phyloP scores from a whole-genome alignment of 37 sponge, comb jelly and placozoan species.

The Tethya wilhelma region DNA sequence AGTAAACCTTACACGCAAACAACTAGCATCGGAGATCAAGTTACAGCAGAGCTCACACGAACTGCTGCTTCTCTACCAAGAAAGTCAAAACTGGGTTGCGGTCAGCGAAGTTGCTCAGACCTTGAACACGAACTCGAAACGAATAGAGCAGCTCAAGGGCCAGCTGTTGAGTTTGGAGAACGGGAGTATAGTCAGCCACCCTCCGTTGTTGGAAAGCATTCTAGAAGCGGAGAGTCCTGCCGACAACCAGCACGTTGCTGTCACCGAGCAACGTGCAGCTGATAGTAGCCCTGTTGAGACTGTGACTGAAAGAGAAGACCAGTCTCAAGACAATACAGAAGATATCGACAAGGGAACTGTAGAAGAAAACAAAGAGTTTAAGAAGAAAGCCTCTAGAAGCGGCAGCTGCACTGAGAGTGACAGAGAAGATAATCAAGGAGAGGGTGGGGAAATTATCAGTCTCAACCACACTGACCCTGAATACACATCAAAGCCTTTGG shows the following conservation, averaged over 20 bases:
- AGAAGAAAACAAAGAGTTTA: too few species aligned
- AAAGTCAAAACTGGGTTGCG: slow-evolving; percentile 40
- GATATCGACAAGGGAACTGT: too few species aligned
- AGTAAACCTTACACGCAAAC: too few species aligned
- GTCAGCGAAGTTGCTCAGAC: slow-evolving; percentile 50
- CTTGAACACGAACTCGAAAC: slow-evolving; percentile 35
- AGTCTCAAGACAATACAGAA: too few species aligned
- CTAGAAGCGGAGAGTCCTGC: background rate
- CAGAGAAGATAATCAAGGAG: too few species aligned
- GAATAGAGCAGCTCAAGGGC: slow-evolving; percentile 31
- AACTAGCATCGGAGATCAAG: slow-evolving; percentile 35
- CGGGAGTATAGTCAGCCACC: background rate
- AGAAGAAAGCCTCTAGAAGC: too few species aligned
- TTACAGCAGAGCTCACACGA: slow-evolving; percentile 24
- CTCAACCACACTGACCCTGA: too few species aligned
- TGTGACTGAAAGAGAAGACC: too few species aligned
- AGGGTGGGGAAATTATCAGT: too few species aligned
- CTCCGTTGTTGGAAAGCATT: slow-evolving; percentile 5
- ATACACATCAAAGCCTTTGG: too few species aligned
- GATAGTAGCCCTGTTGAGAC: too few species aligned
- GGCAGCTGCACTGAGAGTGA: too few species aligned
- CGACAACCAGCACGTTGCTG: background rate
- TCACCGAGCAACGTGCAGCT: background rate
- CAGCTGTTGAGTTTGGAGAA: background rate
- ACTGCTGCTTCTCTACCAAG: slow-evolving; percentile 38